Evolutionary conservation across 2,113 vertebrate species (phyloP).

Genomic region (Grallaria varia): DNA sequence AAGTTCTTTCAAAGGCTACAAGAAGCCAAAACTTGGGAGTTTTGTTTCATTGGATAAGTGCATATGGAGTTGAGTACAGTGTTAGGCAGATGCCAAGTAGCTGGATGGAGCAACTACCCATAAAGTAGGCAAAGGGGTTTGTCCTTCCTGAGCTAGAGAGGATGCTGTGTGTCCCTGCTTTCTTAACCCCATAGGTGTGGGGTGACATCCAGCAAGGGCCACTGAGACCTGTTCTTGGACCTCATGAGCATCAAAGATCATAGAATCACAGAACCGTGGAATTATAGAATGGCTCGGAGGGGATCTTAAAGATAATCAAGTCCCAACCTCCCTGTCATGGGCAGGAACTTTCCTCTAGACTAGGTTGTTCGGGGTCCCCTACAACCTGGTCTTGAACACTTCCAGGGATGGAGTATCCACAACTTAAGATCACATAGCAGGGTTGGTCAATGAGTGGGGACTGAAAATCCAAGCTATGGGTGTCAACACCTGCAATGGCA

Average conservation of each 20-base stretch:
- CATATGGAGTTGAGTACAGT: not conserved
- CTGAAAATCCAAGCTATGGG: not conserved
- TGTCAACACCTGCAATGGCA: not conserved
- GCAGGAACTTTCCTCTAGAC: not conserved
- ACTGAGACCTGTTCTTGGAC: not conserved
- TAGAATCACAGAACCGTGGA: not conserved
- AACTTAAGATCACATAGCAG: not conserved
- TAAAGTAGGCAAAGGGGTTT: not conserved
- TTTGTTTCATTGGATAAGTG: not conserved
- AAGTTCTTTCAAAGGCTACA: not conserved
- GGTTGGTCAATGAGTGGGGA: accelerated
- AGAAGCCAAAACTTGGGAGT: not conserved
- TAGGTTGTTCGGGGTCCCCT: not conserved
- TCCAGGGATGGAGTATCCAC: too few relatives aligned
- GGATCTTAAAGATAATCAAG: not conserved
- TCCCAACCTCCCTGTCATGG: not conserved
- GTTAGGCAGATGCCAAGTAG: not conserved
- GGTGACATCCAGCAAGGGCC: not conserved
- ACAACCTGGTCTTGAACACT: not conserved
- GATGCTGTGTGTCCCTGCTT: accelerated
- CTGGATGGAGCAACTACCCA: not conserved
- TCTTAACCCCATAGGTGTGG: not conserved
- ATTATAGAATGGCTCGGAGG: not conserved
- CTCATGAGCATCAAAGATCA: not conserved
- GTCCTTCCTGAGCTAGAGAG: not conserved